phyloP scores from a whole-genome alignment of 2,888 invertebrate genomes.

The Drosophila mettleri region DNA sequence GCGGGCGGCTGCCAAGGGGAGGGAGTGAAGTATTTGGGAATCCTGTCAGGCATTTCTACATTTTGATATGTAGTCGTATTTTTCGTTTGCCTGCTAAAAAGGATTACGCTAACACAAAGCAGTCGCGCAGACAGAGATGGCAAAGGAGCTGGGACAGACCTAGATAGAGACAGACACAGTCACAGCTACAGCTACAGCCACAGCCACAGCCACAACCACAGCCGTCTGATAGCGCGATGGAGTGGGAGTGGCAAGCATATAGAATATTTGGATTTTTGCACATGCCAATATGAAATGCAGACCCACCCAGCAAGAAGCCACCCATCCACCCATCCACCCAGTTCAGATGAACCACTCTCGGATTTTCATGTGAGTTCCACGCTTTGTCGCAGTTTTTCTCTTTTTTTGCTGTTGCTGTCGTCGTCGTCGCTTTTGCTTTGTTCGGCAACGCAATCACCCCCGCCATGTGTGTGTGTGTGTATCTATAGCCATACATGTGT shows the following conservation, averaged over 20 bases:
- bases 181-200: not conserved
- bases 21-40: conserved; percentile 43
- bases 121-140: conserved; percentile 55
- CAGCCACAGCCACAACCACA: not conserved
- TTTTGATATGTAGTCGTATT: conserved; percentile 73
- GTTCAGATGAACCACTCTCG: conserved; percentile 22
- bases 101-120: conserved; percentile 78
- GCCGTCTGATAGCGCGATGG: conserved; percentile 13
- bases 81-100: conserved; percentile 69
- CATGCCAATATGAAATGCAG: conserved; percentile 75
- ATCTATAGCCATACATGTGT: conserved; percentile 13
- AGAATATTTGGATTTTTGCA: conserved; percentile 78
- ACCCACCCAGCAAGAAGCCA: conserved; percentile 47
- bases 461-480: conserved; percentile 42
- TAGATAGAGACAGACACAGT: conserved; percentile 10
- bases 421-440: conserved; percentile 61
- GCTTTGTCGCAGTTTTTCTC: conserved; percentile 65
- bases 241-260: conserved; percentile 48
- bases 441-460: conserved; percentile 73
- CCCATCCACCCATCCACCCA: conserved; percentile 13
- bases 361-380: conserved; percentile 68
- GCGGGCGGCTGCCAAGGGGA: conserved; percentile 9
- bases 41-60: conserved; percentile 78
- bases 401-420: conserved; percentile 25
- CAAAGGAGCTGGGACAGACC: conserved; percentile 18